Evolutionary conservation across 2,888 invertebrate species (phyloP).

Genomic region (Amiota communis): DNA sequence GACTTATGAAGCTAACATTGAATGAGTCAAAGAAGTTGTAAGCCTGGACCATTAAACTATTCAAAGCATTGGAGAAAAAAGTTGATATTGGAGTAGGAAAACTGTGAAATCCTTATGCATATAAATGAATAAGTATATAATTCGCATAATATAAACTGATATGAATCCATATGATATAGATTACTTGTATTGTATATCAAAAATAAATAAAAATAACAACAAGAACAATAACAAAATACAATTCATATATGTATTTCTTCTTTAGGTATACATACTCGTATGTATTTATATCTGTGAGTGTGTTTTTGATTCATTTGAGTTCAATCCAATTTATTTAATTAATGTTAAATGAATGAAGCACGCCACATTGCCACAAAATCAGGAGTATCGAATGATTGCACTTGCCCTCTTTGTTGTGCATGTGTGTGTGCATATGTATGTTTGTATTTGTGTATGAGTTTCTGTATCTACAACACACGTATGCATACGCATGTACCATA

Average conservation of each 20-base stretch:
- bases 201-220: not conserved
- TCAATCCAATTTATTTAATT: conserved; percentile 51
- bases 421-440: not conserved
- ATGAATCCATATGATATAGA: too few relatives aligned
- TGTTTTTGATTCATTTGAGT: conserved; percentile 27
- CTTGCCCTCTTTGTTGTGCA: not conserved
- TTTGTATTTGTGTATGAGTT: not conserved
- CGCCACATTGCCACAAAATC: conserved; percentile 32
- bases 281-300: not conserved
- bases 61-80: not conserved
- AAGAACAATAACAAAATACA: not conserved
- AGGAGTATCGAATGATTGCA: too few relatives aligned
- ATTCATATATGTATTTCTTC: not conserved
- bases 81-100: not conserved
- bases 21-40: conserved; percentile 8
- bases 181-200: too few relatives aligned
- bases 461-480: not conserved
- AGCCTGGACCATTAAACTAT: not conserved
- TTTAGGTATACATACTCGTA: not conserved
- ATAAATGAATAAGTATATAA: too few relatives aligned
- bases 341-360: conserved; percentile 46
- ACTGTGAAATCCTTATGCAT: not conserved
- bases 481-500: too few relatives aligned
- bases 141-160: too few relatives aligned
- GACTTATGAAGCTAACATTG: not conserved